Evolutionary conservation across 2,888 invertebrate genomes (phyloP).

Genomic region (Cataglyphis albicans): DNA sequence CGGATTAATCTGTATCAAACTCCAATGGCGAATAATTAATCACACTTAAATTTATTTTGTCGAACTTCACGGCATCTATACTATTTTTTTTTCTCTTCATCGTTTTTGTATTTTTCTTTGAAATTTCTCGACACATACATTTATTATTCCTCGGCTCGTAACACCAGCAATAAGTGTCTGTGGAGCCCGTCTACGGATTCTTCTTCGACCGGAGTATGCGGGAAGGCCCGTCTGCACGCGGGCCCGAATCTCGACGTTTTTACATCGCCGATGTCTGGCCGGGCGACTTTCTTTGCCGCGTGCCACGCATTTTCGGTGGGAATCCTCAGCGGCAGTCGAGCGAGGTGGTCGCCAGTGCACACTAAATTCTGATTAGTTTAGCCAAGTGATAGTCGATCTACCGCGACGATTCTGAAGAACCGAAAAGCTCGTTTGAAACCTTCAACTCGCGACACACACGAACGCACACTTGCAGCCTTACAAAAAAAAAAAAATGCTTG

Average conservation of each 20-base stretch:
- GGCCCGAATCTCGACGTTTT: constrained; percentile 48
- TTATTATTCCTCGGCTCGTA: constrained; percentile 37
- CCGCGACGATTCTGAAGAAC: constrained; percentile 60
- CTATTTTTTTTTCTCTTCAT: neutral
- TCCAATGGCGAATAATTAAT: neutral
- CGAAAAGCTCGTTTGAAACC: constrained; percentile 45
- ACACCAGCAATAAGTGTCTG: constrained; percentile 24
- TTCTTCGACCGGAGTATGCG: constrained; percentile 32
- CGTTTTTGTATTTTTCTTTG: neutral
- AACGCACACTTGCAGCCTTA: neutral
- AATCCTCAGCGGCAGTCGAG: constrained; percentile 60
- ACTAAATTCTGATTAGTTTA: constrained; percentile 78
- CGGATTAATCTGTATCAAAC: constrained; percentile 10
- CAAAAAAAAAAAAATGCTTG: neutral
- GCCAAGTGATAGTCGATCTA: constrained; percentile 75
- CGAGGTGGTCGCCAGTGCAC: constrained; percentile 75
- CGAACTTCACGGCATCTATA: neutral
- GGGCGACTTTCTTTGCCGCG: constrained; percentile 75
- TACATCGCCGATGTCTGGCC: constrained; percentile 51
- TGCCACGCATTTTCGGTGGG: constrained; percentile 72
- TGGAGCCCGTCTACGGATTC: constrained; percentile 10
- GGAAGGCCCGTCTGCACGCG: constrained; percentile 30
- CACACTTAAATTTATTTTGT: neutral
- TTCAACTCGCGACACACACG: constrained; percentile 42
- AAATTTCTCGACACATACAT: neutral